phyloP scores from a whole-genome alignment of 2,113 vertebrate species.

The Peromyscus californicus region DNA sequence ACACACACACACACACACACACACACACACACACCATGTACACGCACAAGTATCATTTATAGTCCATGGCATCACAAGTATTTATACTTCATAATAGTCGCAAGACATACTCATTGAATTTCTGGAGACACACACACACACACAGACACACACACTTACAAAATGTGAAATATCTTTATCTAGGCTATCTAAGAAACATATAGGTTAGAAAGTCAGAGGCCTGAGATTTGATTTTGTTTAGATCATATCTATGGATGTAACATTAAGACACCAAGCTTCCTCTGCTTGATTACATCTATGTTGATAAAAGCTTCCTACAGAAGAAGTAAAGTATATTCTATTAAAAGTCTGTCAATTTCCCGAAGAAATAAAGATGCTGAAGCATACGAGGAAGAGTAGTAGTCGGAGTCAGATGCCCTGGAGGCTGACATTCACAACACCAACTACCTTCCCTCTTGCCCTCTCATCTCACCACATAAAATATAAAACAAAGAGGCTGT shows the following conservation, averaged over 20 bases:
- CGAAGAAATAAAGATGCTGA: not conserved
- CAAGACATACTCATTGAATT: not conserved
- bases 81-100: conserved; percentile 17
- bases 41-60: not conserved
- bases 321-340: not conserved
- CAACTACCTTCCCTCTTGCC: not conserved
- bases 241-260: not conserved
- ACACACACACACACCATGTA: not conserved
- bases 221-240: not conserved
- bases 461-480: conserved; percentile 17
- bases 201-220: not conserved
- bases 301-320: not conserved
- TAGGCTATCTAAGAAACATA: not conserved
- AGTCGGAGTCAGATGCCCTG: not conserved
- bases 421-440: not conserved
- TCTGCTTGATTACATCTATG: conserved; percentile 12
- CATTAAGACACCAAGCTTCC: not conserved
- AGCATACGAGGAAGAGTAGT: not conserved
- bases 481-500: not conserved
- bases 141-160: not conserved
- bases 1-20: too few species aligned
- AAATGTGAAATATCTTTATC: not conserved
- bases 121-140: not conserved
- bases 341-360: not conserved
- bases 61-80: not conserved